Conservation (phyloP, 2,797 vertebrate genomes). For the Pangasius mekongensis region DNA sequence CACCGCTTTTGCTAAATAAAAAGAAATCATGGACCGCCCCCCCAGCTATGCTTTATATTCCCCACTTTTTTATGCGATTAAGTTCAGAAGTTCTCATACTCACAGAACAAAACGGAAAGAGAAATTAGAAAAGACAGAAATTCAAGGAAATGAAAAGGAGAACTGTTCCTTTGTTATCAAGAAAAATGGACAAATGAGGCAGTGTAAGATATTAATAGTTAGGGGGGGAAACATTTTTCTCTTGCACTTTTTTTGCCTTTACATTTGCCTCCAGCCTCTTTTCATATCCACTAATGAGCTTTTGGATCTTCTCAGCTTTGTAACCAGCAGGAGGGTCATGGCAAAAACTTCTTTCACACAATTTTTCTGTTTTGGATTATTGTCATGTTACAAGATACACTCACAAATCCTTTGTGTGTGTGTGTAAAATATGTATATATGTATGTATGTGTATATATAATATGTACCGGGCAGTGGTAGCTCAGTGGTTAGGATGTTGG, state of each 20-base stretch:
- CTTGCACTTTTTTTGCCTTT: background rate
- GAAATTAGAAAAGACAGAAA: background rate
- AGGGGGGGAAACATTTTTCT: background rate
- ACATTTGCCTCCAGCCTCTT: background rate
- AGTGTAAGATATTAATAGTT: background rate
- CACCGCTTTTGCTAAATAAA: no score
- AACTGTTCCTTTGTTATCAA: background rate
- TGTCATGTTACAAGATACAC: background rate
- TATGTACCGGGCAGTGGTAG: no score
- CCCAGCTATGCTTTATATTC: background rate
- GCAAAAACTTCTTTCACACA: background rate
- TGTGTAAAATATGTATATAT: no score
- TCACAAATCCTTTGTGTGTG: background rate
- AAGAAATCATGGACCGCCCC: no score
- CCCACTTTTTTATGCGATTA: background rate
- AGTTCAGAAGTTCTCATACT: background rate
- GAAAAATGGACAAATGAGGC: background rate
- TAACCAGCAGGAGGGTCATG: background rate
- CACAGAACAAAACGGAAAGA: background rate
- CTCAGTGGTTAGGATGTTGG: no score
- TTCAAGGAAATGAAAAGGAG: background rate
- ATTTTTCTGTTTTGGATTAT: background rate
- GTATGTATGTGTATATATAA: no score
- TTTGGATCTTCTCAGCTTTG: background rate
- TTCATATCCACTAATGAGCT: background rate